A percentile compares a stretch with the other conserved stretches of the same genome.
Evolutionary conservation across 2,797 vertebrate species (phyloP).

Genomic region (Cryptoblepharus egeriae): DNA sequence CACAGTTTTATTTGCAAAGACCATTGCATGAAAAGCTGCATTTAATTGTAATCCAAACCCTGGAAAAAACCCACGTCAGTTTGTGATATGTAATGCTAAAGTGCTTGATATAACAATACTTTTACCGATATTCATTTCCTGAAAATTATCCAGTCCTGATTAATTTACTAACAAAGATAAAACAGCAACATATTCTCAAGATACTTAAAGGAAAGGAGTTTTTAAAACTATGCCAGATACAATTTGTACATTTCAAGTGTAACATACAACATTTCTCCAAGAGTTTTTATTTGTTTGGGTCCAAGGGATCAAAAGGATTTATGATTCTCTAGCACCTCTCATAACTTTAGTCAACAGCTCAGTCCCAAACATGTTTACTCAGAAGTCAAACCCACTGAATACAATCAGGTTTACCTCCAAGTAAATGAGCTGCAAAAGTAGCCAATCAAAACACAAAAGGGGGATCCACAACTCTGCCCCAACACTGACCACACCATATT

Average conservation of each 20-base stretch:
- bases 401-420: background rate
- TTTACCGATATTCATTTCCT: constrained; percentile 63
- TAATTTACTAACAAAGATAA: constrained; percentile 69
- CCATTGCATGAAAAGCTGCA: constrained; percentile 82
- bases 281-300: constrained; percentile 43
- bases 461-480: background rate
- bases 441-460: constrained; percentile 42
- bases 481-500: constrained; percentile 44
- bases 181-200: constrained; percentile 69
- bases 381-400: background rate
- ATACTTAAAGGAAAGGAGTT: constrained; percentile 47
- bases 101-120: constrained; percentile 81
- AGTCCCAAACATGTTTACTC: constrained; percentile 5
- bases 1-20: constrained; percentile 84
- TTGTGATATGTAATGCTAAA: constrained; percentile 80
- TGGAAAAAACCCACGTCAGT: constrained; percentile 76
- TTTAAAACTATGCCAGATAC: constrained; percentile 64
- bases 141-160: constrained; percentile 76
- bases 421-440: background rate
- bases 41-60: constrained; percentile 82
- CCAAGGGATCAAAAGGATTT: constrained; percentile 52
- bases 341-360: constrained; percentile 55
- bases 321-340: background rate
- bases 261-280: constrained; percentile 60
- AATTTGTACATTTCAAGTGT: constrained; percentile 74